phyloP scores from a whole-genome alignment of 2,797 vertebrate genomes.

The Phoxinus dragarum region DNA sequence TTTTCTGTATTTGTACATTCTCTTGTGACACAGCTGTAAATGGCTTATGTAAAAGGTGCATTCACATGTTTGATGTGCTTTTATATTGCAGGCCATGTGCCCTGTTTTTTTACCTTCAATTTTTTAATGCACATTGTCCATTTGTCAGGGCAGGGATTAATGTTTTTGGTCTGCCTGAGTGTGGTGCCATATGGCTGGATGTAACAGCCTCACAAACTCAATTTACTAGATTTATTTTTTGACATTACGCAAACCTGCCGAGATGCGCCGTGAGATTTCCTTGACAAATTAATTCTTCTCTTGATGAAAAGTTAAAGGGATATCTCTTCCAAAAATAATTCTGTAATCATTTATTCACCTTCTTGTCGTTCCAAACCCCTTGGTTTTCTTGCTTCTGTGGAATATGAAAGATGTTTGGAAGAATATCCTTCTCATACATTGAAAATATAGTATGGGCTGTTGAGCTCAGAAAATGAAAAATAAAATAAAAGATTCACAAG shows the following conservation, averaged over 20 bases:
- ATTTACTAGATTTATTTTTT: conserved; percentile 58
- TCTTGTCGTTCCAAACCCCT: not conserved
- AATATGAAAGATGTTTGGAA: not conserved
- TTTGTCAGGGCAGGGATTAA: conserved; percentile 57
- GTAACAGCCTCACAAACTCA: conserved; percentile 47
- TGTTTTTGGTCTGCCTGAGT: conserved; percentile 46
- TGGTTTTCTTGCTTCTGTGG: not conserved
- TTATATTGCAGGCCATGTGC: conserved; percentile 44
- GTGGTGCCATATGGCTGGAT: conserved; percentile 55
- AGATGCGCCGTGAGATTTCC: conserved; percentile 23
- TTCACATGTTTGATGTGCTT: conserved; percentile 51
- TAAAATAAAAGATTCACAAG: not conserved
- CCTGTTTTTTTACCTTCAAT: conserved; percentile 18
- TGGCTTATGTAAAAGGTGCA: conserved; percentile 51
- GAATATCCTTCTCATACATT: not conserved
- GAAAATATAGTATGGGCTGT: not conserved
- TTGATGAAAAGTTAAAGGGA: not conserved
- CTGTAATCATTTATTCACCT: not conserved
- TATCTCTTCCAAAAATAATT: not conserved
- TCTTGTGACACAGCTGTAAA: conserved; percentile 33
- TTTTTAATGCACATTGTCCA: conserved; percentile 52
- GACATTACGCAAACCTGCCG: conserved; percentile 50
- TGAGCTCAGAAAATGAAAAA: not conserved
- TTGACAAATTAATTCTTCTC: conserved; percentile 24
- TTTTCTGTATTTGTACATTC: conserved; percentile 29